Evolutionary conservation across 1,140 invertebrate species (phyloP), one percentile per base, ranked within the genome.

Genomic region (Drosophila orosa): DNA sequence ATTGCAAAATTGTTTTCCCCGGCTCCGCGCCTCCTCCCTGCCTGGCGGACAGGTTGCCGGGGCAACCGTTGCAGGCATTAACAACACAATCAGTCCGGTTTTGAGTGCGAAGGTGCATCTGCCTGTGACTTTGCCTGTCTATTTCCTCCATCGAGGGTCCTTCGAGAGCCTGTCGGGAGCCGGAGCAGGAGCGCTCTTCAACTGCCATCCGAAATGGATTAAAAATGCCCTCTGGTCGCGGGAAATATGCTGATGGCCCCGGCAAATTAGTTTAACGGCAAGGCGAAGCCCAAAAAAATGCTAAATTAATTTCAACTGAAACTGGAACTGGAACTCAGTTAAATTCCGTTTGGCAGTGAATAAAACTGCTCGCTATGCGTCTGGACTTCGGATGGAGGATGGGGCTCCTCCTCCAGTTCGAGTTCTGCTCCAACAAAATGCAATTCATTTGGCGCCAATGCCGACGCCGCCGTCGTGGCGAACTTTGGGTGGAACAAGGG

Each of bases 291-390:
- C 58, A 57, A 67, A 52, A 15, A 25, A 73, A 52, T 66, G 60
- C 50, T 56, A 80, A 83, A 89, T 89, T 87, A 89, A 87, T 87
- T 87, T 89, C 75, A 58, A 48, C 29, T 40, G 65, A 22, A 67
- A 50, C 60, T 48, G 60, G 10, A 66, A 59, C 63, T 66, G 63
- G 66, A 74, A 67, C 73, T 67, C 52, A 68, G 73, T 76, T 75
- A 83, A 87, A 87, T 83, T 87, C 47, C 63, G 80, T 89, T 87
- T 89, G 83, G 87, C 83, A 89, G 84, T 76, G 76, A 80, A 87
- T 87, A 89, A 87, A 87, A 87, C 60, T 89, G 82, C 67, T 74
- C 72, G 75, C 79, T 59, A 76, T 82, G 83, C 82, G 78, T 85
- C 78, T 85, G 81, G 29, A 1, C 12, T 9, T 0, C 8, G 17